These are phyloP conservation scores for Aulostomus chinensis DNA, from an alignment of 2,797 vertebrate species.

Conservation along the genomic window DNA sequence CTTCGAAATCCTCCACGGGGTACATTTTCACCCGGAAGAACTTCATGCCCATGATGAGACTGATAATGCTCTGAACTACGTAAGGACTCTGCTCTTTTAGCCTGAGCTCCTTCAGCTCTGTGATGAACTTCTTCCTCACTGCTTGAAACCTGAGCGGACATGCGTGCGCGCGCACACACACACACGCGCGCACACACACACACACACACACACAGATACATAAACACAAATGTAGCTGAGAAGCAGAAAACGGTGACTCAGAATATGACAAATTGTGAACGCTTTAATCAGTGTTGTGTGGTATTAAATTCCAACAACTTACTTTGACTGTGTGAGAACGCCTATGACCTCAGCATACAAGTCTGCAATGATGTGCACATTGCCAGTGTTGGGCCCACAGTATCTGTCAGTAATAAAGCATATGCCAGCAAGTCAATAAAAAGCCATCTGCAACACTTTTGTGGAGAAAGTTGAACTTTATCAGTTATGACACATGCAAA, in stretches of 20 bases:
- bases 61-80: slow-evolving; percentile 97
- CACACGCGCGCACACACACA: neutral
- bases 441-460: neutral
- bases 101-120: slow-evolving; percentile 94
- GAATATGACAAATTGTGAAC: neutral
- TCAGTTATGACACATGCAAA: neutral
- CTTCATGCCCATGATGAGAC: slow-evolving; percentile 99
- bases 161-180: slow-evolving; percentile 24
- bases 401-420: slow-evolving; percentile 80
- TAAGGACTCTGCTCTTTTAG: slow-evolving; percentile 97
- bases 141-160: slow-evolving; percentile 89
- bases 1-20: slow-evolving; percentile 98
- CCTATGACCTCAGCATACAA: slow-evolving; percentile 98
- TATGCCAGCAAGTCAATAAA: neutral
- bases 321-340: slow-evolving; percentile 98
- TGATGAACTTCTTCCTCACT: slow-evolving; percentile 99
- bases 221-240: too few species aligned
- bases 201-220: neutral
- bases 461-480: neutral
- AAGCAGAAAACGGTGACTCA: neutral
- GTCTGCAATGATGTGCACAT: slow-evolving; percentile 98
- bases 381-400: slow-evolving; percentile 99
- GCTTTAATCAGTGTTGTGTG: neutral
- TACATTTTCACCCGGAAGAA: slow-evolving; percentile 99
- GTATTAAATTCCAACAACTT: slow-evolving; percentile 38